Evolutionary conservation across 2,113 vertebrate species (phyloP).

Genomic region (Poicephalus meyeri): DNA sequence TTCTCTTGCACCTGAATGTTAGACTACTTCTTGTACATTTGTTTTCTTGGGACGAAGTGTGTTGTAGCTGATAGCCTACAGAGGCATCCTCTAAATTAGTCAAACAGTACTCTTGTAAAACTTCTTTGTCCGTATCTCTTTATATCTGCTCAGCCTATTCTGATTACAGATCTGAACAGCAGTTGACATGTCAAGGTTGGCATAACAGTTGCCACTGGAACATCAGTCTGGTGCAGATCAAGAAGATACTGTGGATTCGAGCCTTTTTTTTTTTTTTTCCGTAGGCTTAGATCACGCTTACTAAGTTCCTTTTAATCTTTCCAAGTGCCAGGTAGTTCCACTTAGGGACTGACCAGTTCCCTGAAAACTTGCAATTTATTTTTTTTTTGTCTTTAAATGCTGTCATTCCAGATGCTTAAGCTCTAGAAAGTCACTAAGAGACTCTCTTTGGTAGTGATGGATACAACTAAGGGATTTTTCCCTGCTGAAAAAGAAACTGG

Average conservation of each 20-base stretch:
- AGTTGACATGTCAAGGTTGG: neutral
- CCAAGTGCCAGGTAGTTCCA: neutral
- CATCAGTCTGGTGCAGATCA: neutral
- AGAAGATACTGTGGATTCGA: neutral
- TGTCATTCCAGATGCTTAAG: neutral
- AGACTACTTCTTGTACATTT: neutral
- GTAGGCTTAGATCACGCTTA: neutral
- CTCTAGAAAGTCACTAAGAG: neutral
- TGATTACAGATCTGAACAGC: neutral
- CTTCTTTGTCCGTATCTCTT: neutral
- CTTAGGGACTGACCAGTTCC: neutral
- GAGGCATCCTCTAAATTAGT: neutral
- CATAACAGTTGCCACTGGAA: neutral
- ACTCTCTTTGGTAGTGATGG: neutral
- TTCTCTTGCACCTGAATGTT: neutral
- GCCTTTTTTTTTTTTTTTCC: neutral
- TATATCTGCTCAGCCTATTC: neutral
- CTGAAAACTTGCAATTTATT: neutral
- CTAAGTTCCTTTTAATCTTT: neutral
- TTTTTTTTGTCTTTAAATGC: neutral
- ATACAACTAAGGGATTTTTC: neutral
- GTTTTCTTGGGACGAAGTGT: neutral
- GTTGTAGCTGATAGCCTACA: neutral
- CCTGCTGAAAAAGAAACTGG: neutral
- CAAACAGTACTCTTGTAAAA: neutral